Conservation (phyloP, 2,113 vertebrate species). For the Spizaetus ornatus region DNA sequence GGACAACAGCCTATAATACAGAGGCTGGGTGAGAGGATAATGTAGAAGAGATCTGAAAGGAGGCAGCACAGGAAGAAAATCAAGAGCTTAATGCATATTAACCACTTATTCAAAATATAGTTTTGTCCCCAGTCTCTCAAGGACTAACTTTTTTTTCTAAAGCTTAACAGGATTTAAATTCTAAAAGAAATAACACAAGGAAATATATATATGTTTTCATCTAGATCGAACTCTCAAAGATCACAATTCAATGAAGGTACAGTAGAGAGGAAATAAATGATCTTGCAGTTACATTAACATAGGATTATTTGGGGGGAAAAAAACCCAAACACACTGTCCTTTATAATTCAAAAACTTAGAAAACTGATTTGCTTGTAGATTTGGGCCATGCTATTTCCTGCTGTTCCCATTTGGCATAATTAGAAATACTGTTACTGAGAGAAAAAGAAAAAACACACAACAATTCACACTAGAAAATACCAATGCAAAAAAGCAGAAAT, state of each 20-base stretch:
- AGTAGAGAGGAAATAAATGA: neutral
- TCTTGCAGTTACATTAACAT: neutral
- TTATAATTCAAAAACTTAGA: neutral
- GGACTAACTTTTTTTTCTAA: neutral
- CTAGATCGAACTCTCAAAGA: neutral
- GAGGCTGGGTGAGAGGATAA: neutral
- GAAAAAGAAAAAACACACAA: neutral
- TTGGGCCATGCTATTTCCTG: neutral
- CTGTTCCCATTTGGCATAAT: neutral
- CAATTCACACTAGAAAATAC: neutral
- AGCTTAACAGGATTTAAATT: neutral
- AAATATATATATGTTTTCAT: neutral
- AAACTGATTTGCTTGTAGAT: neutral
- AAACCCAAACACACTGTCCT: neutral
- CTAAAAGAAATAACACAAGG: neutral
- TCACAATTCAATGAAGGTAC: neutral
- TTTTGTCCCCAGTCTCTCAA: neutral
- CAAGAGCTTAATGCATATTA: neutral
- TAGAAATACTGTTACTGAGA: neutral
- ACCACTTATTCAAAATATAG: neutral
- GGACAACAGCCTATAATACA: neutral
- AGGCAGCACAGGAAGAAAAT: neutral
- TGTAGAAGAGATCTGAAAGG: neutral
- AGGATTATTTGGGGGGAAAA: neutral
- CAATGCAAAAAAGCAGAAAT: slow-evolving; percentile 42